Base-by-base conservation (phyloP, 2,797 vertebrate genomes). In the Argya squamiceps region DNA sequence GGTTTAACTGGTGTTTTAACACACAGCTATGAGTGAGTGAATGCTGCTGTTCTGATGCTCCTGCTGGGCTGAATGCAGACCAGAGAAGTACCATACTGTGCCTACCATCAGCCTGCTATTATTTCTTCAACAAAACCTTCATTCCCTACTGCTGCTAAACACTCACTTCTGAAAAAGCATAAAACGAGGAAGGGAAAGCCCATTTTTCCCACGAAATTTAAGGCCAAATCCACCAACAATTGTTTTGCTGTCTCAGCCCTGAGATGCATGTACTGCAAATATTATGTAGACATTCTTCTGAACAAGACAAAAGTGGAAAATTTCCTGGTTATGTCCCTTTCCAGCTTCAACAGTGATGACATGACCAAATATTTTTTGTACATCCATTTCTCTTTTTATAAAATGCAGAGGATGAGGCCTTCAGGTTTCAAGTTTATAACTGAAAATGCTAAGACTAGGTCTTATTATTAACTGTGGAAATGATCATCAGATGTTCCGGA, bases 61-160 rank as follows among this genome's bases (percentile, higher is more conserved):
- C 92, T 88, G 79, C 89, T 91, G 87, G 62, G 69, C 65, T 93
- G 69, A 97, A 78, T 59, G 70, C 47, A 94, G 84, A 46, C 62
- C 65, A 60, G 39, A 59, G 39, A 84, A 94, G 30, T 27, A 59
- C 76, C 69, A 79, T 11, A 74, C 89, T 76, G 84, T 53, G 85
- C 22, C 46, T 65, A 67, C 76, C 49, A 39, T 90, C 82, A 93
- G 34, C 34, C 65, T 92, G 52, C 41, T 92, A 64, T 84, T 91
- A 95, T 85, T 93, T 89, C 91, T 73, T 95, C 81, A 91, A 68
- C 62, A 93, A 89, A 93, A 78, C 65, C 63, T 91, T 84, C 74
- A 49, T 76, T 88, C 60, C 52, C 62, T 80, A 67, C 89, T 94
- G 79, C 78, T 92, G 26, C 32, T 79, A 83, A 92, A 88, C 73